Evolutionary conservation across 2,797 vertebrate genomes (phyloP).

Genomic region (Falco berigora): DNA sequence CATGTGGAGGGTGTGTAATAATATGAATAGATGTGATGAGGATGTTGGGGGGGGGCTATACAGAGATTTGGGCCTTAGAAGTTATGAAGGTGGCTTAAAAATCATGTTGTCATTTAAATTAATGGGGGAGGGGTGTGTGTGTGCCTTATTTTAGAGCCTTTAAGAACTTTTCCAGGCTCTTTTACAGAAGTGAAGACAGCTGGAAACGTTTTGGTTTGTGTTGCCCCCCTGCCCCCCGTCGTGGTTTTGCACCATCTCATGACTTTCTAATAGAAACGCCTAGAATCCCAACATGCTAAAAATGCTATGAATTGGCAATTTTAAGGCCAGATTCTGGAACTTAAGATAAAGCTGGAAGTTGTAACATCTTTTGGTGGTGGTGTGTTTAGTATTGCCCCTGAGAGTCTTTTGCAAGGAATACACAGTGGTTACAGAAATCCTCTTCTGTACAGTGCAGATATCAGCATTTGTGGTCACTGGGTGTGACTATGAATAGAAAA

Average conservation of each 20-base stretch:
- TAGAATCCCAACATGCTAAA: not conserved
- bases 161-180: not conserved
- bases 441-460: not conserved
- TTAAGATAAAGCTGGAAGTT: not conserved
- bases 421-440: not conserved
- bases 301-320: not conserved
- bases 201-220: not conserved
- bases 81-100: not conserved
- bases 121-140: not conserved
- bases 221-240: no score
- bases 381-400: not conserved
- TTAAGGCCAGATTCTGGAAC: not conserved
- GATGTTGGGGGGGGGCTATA: not conserved
- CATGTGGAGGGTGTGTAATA: not conserved
- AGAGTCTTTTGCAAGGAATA: not conserved
- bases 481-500: not conserved
- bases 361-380: not conserved
- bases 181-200: not conserved
- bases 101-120: not conserved
- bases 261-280: not conserved
- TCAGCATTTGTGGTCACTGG: not conserved
- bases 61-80: not conserved
- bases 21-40: not conserved
- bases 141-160: not conserved
- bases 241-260: not conserved